Base-by-base conservation (phyloP, 2,888 invertebrate genomes). In the Drosophila parthenogenetica region DNA sequence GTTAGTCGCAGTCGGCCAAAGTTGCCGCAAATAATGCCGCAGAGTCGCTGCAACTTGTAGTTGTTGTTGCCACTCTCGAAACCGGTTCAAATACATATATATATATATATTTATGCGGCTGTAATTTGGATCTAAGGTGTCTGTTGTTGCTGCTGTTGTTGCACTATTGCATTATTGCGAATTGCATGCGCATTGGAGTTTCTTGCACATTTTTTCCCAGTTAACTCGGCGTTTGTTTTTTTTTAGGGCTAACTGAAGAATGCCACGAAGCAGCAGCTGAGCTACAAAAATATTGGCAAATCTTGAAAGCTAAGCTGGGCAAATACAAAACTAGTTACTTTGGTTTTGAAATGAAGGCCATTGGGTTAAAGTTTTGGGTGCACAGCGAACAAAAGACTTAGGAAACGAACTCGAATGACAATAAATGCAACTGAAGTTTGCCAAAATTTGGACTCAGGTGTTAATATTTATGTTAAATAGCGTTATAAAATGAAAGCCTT, bases 51-150 rank as follows among this genome's bases (percentile, higher is more conserved):
- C 19, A 29, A 66, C 53, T 50, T 66, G 59, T 43, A 29, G 59
- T 61, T 67, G 49, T 29, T 63, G 66, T 60, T 51, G 65, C 49
- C 66, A 53, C 65, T 68, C 59, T 68, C 37, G 70, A 69, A 85
- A 85, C 85, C 85, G 85, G 85, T 85, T 85, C 73, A 81, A 86
- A 88, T 79, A 73, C 42, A 60, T 42, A 17, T 35, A n/a, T 40
- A 17, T 35, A n/a, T 40, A 54, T 77, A 69, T 53, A 61, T 61
- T 77, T 87, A 66, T 73, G 85, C 79, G 70, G 73, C 79, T 68
- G 73, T 66, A 74, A 83, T 87, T 83, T 81, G 74, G 75, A 83
- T 88, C 80, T 77, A 65, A 82, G 72, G 39, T 78, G 69, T 69
- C 60, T 69, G 48, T 53, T 68, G 54, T 66, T 25, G 49, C 19